phyloP scores from a whole-genome alignment of 2,113 vertebrate species.

The Saguinus imperator region DNA sequence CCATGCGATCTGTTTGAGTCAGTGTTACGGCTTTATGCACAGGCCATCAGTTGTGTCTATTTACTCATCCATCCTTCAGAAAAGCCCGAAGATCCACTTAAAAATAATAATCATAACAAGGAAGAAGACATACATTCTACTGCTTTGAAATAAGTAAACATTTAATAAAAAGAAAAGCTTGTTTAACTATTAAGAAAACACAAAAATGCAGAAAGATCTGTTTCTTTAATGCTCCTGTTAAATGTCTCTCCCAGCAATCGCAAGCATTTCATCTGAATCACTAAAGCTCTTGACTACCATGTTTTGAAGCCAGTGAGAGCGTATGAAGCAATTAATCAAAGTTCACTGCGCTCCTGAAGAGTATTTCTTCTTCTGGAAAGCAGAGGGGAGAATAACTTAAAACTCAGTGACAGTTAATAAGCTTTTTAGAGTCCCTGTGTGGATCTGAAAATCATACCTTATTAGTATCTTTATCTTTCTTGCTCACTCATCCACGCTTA shows the following conservation, averaged over 20 bases:
- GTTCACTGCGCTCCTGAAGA: conserved; percentile 76
- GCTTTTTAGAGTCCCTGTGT: conserved; percentile 86
- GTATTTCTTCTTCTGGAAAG: conserved; percentile 82
- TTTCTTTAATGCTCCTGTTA: conserved; percentile 84
- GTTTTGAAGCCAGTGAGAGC: conserved; percentile 80
- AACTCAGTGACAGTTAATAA: conserved; percentile 84
- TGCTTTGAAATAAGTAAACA: conserved; percentile 82
- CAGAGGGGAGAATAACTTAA: conserved; percentile 84
- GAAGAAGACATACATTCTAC: conserved; percentile 44
- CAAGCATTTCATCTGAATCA: conserved; percentile 80
- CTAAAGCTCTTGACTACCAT: conserved; percentile 74
- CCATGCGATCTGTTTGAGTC: neutral
- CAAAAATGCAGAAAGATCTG: conserved; percentile 82
- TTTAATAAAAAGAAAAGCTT: conserved; percentile 83
- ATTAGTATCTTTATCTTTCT: conserved; percentile 89
- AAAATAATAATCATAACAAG: conserved; percentile 49
- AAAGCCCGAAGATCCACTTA: conserved; percentile 33
- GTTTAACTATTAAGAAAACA: conserved; percentile 82
- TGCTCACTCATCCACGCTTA: conserved; percentile 81
- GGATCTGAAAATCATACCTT: conserved; percentile 87
- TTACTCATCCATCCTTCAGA: neutral
- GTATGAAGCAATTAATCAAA: conserved; percentile 87
- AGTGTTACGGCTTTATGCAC: neutral
- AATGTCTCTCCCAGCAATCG: conserved; percentile 83
- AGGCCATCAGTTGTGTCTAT: neutral